Base-by-base conservation (phyloP, 2,888 invertebrate genomes). In the Tineola bisselliella region DNA sequence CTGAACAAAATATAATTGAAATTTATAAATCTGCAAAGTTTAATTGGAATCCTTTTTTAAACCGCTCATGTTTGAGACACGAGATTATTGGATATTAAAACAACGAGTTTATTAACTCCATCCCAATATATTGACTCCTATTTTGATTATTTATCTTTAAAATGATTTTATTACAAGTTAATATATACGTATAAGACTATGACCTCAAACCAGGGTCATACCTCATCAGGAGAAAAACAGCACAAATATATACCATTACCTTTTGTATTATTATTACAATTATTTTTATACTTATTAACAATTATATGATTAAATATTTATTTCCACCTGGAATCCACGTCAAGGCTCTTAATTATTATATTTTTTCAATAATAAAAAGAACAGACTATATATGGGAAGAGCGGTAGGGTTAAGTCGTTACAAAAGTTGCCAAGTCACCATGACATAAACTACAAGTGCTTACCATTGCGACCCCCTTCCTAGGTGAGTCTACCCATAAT, bases 371-470 rank as follows among this genome's bases (percentile, higher is more conserved):
- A 19, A 56, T 56, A 17, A 18, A 19, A 56, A 30, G 25, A 56
- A 56, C 33, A 31, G n/a, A 17, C 58, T 58, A 12, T 58, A 56
- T 25, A 52, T 5, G 19, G 63, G 30, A 61, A 61, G 48, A 58
- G 18, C 25, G 17, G 60, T 63, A 63, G 64, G 60, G 57, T 57
- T 61, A 31, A 61, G 18, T 44, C 54, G 59, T 31, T 43, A 17
- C 65, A 69, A 76, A 80, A 78, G 54, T 71, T 70, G 79, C 79
- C 65, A 64, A 77, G 73, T 81, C 81, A 79, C 70, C 75, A 69
- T 66, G 67, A 70, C 70, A 69, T 68, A 67, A 70, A 77, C 77
- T 61, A 58, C 33, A 31, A 58, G 33, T 15, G 52, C 48, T 38
- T 43, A 11, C 59, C 8, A 38, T 38, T 59, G 31, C 56, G 25